Evolutionary conservation across 2,113 vertebrate species (phyloP).

Genomic region (Nycticryphes semicollaris): DNA sequence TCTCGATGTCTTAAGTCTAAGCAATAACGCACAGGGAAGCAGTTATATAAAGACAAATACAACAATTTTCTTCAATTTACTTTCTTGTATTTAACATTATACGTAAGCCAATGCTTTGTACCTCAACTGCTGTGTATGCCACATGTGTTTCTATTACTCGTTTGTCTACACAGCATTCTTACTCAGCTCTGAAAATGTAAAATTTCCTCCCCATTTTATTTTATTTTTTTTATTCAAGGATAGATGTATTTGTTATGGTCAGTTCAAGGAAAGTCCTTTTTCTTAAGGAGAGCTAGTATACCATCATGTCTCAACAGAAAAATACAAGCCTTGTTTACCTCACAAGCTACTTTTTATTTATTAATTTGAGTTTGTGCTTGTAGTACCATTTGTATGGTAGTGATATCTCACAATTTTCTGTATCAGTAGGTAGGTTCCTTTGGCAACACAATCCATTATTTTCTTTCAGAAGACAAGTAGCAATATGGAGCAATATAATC

Average conservation of each 20-base stretch:
- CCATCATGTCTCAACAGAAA: neutral
- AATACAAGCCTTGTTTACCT: neutral
- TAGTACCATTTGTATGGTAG: neutral
- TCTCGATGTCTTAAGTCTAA: neutral
- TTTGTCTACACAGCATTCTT: neutral
- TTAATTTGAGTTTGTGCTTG: neutral
- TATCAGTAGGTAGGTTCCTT: neutral
- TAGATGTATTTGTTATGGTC: neutral
- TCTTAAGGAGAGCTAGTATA: neutral
- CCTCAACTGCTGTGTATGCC: neutral
- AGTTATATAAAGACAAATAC: conserved; percentile 31
- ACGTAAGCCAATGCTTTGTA: conserved; percentile 4
- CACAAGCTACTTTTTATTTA: neutral
- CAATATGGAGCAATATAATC: neutral
- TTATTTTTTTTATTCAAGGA: neutral
- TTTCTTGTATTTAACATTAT: conserved; percentile 22
- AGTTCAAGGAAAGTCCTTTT: neutral
- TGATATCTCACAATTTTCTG: neutral
- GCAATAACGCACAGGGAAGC: neutral
- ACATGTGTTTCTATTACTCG: neutral
- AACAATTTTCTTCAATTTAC: conserved; percentile 21
- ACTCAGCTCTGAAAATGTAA: neutral
- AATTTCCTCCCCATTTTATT: neutral
- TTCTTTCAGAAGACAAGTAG: neutral
- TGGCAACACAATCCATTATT: neutral